Base-by-base conservation (phyloP, 2,797 vertebrate species). In the Acrossocheilus fasciatus region DNA sequence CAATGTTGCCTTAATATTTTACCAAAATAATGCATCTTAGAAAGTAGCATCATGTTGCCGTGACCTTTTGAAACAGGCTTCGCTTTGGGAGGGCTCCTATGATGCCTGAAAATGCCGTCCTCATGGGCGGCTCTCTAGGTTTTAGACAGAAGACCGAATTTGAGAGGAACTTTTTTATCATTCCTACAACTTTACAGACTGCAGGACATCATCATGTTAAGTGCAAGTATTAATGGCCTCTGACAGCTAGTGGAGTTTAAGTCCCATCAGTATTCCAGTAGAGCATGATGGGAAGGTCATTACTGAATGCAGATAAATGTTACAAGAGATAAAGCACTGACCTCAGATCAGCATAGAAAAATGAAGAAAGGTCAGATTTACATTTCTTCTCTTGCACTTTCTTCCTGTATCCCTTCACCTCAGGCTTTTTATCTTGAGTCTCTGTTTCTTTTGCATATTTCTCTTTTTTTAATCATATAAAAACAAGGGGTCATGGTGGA, bases 251-350 rank as follows among this genome's bases (percentile, higher is more conserved):
- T 83, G 85, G 88, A 87, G 82, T 84, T 84, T 77, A 54, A 69
- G 83, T 72, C 88, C 83, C 87, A 91, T 93, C 87, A 87, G 91
- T 91, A 93, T 89, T 91, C 87, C 79, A 83, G 89, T 92, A 86
- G 87, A 52, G 83, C 86, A 90, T 87, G 87, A 84, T 91, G 91
- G 83, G 85, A 91, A 92, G 90, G 91, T 93, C 88, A 91, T 86
- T 83, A 89, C 69, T 82, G 91, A 90, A 92, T 87, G 84, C 89
- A 90, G 88, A 92, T 90, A 91, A 88, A 79, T 89, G 82, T 88
- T 88, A 92, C 89, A 86, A 66, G 75, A 90, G 90, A 92, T 90
- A 91, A 91, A 89, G 89, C 83, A 91, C 84, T 89, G 90, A 92
- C 91, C 90, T 86, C 83, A 87, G 86, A 92, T 91, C 86, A 87